These are phyloP conservation scores for Exephanes ischioxanthus DNA, from an alignment of 2,888 invertebrate genomes.

Conservation along the genomic window DNA sequence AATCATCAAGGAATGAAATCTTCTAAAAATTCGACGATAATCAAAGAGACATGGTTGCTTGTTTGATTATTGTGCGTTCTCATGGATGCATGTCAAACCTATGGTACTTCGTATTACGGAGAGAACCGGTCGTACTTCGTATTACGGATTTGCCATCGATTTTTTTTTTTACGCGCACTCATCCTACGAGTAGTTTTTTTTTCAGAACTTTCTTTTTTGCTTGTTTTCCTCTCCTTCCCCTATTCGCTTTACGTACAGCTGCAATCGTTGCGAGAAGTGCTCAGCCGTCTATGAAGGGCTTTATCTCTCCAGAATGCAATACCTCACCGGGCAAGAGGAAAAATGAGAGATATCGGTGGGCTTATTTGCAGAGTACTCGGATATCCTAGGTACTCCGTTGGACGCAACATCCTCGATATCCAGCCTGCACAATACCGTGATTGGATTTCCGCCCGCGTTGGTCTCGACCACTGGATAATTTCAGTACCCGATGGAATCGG, in stretches of 20 bases:
- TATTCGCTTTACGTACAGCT: background rate
- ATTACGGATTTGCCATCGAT: background rate
- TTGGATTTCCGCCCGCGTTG: conserved; percentile 11
- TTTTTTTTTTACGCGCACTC: background rate
- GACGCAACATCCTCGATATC: background rate
- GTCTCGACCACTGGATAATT: conserved; percentile 17
- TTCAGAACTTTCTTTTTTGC: background rate
- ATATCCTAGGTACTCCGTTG: background rate
- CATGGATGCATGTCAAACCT: background rate
- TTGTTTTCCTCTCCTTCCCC: background rate
- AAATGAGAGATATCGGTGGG: background rate
- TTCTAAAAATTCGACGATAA: background rate
- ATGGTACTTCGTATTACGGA: background rate
- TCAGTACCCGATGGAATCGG: conserved; percentile 20
- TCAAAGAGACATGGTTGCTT: background rate
- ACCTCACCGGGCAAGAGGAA: background rate
- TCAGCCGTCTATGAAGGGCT: conserved; percentile 11
- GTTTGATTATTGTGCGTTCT: background rate
- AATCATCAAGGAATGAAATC: conserved; percentile 1
- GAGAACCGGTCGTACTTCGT: background rate
- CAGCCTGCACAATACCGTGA: conserved; percentile 25
- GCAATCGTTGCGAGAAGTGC: background rate
- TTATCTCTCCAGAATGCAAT: background rate
- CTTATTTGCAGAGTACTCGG: background rate
- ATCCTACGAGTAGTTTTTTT: background rate